Evolutionary conservation across 2,797 vertebrate genomes (phyloP), one percentile per base, ranked within the genome.

Genomic region (Dryobates pubescens): DNA sequence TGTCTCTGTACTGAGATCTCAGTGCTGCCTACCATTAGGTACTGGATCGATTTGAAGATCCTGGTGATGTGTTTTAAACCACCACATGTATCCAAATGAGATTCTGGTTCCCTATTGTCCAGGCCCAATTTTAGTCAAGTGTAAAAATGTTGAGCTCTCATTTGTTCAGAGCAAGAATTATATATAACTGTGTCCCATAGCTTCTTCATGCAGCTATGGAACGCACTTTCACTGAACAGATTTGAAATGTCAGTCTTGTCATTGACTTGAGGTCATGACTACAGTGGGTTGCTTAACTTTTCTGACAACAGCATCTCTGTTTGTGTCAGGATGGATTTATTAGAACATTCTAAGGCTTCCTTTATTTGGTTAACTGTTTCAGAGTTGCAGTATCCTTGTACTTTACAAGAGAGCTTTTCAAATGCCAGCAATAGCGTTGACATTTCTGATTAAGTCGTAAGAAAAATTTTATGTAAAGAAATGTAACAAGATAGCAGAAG

Each of bases 71-170:
- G 82, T 95, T 97, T 97, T 94, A 90, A 96, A 97, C 96, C 96
- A 95, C 96, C 67, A 68, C 69, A 49, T 97, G 97, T 97, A 97
- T 98, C 97, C 93, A 97, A 97, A 98, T 97, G 97, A 97, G 88
- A 96, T 97, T 97, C 93, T 88, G 91, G 82, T 95, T 97, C 97
- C 97, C 97, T 89, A 90, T 97, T 94, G 96, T 94, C 95, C 80
- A 89, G 90, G 68, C 51, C 82, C 92, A 94, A 88, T 97, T 97
- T 97, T 96, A 94, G 81, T 96, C 86, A 94, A 93, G 94, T 97
- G 89, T 96, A 94, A 96, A 97, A 96, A 93, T 49, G 43, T 90
- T 95, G 88, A 75, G 69, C 80, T 97, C 97, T 97, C 90, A 92
- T 96, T 96, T 94, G 84, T 94, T 95, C 80, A 74, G 94, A 96